phyloP scores from a whole-genome alignment of 2,113 vertebrate species.

The Orycteropus afer region DNA sequence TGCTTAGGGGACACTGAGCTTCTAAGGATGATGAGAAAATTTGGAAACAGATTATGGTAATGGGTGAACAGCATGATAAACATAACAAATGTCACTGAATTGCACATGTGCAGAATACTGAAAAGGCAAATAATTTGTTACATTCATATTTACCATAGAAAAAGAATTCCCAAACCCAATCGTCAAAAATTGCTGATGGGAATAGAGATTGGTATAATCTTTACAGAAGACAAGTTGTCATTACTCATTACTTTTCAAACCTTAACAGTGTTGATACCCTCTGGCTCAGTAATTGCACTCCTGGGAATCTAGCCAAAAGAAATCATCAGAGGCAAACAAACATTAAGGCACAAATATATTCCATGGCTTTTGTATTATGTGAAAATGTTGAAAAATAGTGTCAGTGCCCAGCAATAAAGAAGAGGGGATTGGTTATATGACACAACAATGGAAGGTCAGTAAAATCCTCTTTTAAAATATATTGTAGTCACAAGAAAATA shows the following conservation, averaged over 20 bases:
- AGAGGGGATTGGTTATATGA: not conserved
- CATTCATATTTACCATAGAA: not conserved
- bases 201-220: not conserved
- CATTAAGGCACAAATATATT: constrained; percentile 20
- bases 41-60: not conserved
- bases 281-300: constrained; percentile 34
- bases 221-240: not conserved
- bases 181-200: not conserved
- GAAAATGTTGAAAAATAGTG: not conserved
- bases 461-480: constrained; percentile 31
- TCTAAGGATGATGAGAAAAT: not conserved
- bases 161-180: not conserved
- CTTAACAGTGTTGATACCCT: not conserved
- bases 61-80: not conserved
- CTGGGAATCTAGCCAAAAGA: constrained; percentile 43
- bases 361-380: not conserved
- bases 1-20: not conserved
- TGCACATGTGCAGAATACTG: not conserved
- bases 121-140: not conserved
- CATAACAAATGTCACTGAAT: not conserved
- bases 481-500: not conserved
- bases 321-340: constrained; percentile 42
- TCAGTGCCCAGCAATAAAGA: not conserved
- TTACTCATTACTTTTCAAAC: not conserved
- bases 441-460: not conserved